These are phyloP conservation scores for Danio jaintianensis DNA, from an alignment of 2,797 vertebrate genomes.

Conservation along the genomic window DNA sequence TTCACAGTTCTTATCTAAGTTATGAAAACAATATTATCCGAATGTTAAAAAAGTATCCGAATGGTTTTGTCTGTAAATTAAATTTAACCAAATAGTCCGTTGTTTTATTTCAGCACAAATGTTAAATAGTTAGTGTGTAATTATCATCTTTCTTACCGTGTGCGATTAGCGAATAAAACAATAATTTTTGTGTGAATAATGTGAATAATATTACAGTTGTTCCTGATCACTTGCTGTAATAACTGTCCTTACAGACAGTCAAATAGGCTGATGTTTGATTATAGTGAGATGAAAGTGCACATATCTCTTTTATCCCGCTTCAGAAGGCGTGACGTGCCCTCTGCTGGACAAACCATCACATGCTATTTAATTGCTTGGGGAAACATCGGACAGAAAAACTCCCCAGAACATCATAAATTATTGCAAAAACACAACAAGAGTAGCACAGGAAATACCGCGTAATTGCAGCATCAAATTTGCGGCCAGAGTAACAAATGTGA, in stretches of 20 bases:
- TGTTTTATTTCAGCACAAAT: not conserved
- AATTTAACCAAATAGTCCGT: not conserved
- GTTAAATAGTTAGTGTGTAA: not conserved
- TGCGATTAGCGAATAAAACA: not conserved
- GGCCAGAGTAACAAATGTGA: not conserved
- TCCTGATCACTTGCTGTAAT: slow-evolving; percentile 8
- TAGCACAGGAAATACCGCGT: not conserved
- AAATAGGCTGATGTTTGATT: slow-evolving; percentile 20
- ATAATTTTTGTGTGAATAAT: not conserved
- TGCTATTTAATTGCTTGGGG: not conserved
- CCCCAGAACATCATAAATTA: not conserved
- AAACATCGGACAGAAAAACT: not conserved
- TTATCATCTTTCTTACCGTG: not conserved
- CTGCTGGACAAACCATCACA: slow-evolving; percentile 42
- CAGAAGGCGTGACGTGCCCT: slow-evolving; percentile 50
- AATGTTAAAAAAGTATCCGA: too few species aligned
- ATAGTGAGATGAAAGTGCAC: not conserved
- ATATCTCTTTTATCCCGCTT: not conserved
- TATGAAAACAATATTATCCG: not conserved
- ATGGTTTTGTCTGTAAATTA: not conserved
- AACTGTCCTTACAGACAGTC: slow-evolving; percentile 12
- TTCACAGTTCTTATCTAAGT: not conserved
- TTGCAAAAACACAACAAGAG: not conserved
- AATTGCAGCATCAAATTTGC: slow-evolving; percentile 9
- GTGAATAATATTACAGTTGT: slow-evolving; percentile 1